These are phyloP conservation scores for Notarius quadriscutis DNA, from an alignment of 2,113 vertebrate genomes.

Conservation along the genomic window DNA sequence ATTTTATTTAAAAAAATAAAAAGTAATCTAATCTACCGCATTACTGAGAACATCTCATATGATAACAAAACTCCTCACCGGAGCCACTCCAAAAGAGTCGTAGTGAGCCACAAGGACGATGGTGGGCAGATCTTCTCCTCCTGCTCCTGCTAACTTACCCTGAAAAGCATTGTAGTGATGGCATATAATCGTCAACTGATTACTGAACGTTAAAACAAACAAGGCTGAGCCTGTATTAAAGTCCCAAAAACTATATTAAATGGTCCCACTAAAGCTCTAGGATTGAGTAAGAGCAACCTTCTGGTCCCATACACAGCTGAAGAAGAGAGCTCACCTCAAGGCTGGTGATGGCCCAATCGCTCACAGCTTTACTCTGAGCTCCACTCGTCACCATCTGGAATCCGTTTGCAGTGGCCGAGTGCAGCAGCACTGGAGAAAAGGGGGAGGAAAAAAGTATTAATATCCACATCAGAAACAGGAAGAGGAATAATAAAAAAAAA, in stretches of 20 bases:
- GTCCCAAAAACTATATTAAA: background rate
- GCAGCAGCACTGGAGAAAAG: conserved; percentile 81
- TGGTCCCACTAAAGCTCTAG: no score
- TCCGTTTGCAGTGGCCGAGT: conserved; percentile 94
- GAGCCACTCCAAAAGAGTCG: conserved; percentile 93
- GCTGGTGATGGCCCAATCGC: conserved; percentile 95
- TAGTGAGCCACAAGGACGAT: conserved; percentile 96
- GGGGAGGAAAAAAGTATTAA: background rate
- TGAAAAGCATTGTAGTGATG: conserved; percentile 51
- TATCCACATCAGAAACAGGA: background rate
- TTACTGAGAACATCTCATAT: background rate
- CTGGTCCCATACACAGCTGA: background rate
- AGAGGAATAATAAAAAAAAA: background rate
- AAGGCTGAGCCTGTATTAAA: background rate
- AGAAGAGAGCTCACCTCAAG: conserved; percentile 83
- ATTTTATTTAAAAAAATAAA: background rate
- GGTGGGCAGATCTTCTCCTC: conserved; percentile 95
- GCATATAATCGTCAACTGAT: background rate
- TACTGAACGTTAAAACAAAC: background rate
- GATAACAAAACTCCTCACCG: conserved; percentile 69
- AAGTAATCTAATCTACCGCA: background rate
- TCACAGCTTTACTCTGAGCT: conserved; percentile 93
- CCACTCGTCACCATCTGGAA: conserved; percentile 99
- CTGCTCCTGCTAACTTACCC: conserved; percentile 90
- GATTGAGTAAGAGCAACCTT: background rate